Base-by-base conservation (phyloP, 1,140 invertebrate species). In the Theocolax elegans region DNA sequence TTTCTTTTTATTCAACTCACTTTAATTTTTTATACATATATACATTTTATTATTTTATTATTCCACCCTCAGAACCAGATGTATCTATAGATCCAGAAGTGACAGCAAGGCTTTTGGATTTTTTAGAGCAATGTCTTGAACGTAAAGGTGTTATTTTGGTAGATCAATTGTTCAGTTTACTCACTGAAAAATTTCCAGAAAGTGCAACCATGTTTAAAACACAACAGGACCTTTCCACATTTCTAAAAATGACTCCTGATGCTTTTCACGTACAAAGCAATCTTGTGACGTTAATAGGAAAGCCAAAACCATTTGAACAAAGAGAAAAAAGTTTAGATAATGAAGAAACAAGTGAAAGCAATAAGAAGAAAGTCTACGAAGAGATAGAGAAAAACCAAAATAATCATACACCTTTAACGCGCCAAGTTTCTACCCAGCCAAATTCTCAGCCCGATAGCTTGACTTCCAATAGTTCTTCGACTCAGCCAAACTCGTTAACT, bases 261-360 rank as follows among this genome's bases (percentile, higher is more conserved):
- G 91, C 92, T 73, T 97, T 97, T 83, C 92, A 94, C 79, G 94
- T 97, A 38, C 95, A 97, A 81, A 90, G 92, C 48, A 96, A 96
- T 86, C 87, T 95, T 75, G 95, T 97, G 71, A 94, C 92, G 27
- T 80, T 96, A 68, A 88, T 93, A 74, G 90, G 89, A 74, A 89
- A 89, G 75, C 90, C 91, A 72, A 92, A 89, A 67, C 74, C 74
- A n/a, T 48, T 58, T 40, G 49, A 71, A 19, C 49, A 54, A 23
- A 64, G 48, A 3, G 54, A 71, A 48, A 54, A 62, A 17, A 53
- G n/a, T 53, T 13, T n/a, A 19, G 49, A 58, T 4, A 9, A 10
- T 1, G 29, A 64, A 10, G 54, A 71, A 10, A 31, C 56, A 17
- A 40, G 63, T 35, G 59, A 71, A 2, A 65, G 4, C 21, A 72